Evolutionary conservation across 2,113 vertebrate species (phyloP), one percentile per base, ranked within the genome.

Genomic region (Takifugu bimaculatus): DNA sequence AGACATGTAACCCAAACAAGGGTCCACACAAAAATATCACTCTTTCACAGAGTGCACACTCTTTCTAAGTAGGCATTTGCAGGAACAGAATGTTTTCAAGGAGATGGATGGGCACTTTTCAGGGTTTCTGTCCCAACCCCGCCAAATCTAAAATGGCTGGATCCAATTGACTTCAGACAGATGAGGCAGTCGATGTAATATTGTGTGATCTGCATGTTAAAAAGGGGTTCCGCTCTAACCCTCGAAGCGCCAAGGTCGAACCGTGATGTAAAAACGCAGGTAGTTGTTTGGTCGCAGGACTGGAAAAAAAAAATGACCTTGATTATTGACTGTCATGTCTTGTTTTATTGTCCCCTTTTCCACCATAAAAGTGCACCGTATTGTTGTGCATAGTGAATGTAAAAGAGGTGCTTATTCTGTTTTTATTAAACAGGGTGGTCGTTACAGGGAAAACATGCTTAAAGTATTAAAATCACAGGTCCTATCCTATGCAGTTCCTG

Each of bases 291-390:
- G 75, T 84, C 52, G 84, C 73, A 75, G 86, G 88, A 85, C 86
- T 85, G 82, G 88, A 84, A 85, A 88, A 87, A 89, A 84, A 85
- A 88, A 87, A 81, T 86, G 85, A 87, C 88, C 88, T 89, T 89
- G 85, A 85, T 85, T 87, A 85, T 86, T 84, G 86, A 88, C 85
- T 84, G 84, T 81, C 81, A 53, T 79, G 79, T 85, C 80, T 81
- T 82, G 75, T 88, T 89, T 89, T 84, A 86, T 86, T 85, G 78
- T 73, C 59, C 58, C 62, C 68, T 60, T 65, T 72, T 68, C 63
- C 53, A 53, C 74, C 60, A 65, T 81, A 78, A 87, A 84, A 67
- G 63, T 58, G 62, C 54, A 55, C 59, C 53, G 61, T 51, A 39
- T 28, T 63, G 43, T 49, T 63, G 27, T 52, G 43, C 45, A 56